Conservation (phyloP, 2,888 invertebrate genomes). For the Lycaena phlaeas region DNA sequence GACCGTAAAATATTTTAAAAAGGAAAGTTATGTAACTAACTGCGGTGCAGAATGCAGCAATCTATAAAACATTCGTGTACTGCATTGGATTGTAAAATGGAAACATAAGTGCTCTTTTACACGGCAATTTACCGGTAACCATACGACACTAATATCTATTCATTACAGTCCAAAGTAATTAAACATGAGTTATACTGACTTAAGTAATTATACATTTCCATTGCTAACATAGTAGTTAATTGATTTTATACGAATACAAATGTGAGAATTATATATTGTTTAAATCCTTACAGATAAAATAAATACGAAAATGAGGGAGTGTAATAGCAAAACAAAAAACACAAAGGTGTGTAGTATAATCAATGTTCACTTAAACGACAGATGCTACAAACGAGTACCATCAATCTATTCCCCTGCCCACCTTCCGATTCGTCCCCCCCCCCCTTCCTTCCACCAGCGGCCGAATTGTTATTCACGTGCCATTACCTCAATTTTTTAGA, state of each 20-base stretch:
- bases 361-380: conserved; percentile 70
- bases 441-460: conserved; percentile 27
- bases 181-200: conserved; percentile 6
- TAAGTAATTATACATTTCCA: no score
- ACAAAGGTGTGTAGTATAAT: conserved; percentile 62
- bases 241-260: no score
- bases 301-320: neutral
- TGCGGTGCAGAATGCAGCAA: conserved; percentile 18
- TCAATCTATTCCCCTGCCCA: conserved; percentile 53
- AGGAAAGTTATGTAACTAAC: conserved; percentile 17
- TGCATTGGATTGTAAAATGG: conserved; percentile 18
- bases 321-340: conserved; percentile 57
- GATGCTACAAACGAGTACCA: conserved; percentile 69
- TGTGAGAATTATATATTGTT: no score
- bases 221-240: no score
- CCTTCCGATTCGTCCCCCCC: conserved; percentile 29
- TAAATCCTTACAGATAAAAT: no score
- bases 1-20: conserved; percentile 15
- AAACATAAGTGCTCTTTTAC: conserved; percentile 15
- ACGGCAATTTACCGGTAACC: conserved; percentile 7
- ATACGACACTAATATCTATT: neutral
- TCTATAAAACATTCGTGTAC: conserved; percentile 17
- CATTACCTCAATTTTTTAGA: conserved; percentile 72
- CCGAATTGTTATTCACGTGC: conserved; percentile 70
- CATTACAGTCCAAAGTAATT: neutral